These are phyloP conservation scores for Taenaris catops DNA, from an alignment of 2,888 invertebrate species.

Conservation along the genomic window DNA sequence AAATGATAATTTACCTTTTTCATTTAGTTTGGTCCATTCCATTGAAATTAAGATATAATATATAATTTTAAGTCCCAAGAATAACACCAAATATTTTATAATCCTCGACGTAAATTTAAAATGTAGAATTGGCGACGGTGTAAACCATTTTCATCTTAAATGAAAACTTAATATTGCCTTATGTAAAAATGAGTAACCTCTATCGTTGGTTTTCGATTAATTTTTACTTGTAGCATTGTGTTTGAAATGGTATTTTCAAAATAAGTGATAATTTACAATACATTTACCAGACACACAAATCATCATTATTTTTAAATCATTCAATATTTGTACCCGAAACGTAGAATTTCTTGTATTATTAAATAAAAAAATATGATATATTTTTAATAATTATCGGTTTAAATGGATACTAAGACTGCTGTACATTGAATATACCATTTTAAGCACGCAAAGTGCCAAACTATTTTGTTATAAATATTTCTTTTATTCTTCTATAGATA, in stretches of 20 bases:
- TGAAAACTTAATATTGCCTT: slow-evolving; percentile 36
- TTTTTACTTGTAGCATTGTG: slow-evolving; percentile 36
- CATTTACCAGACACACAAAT: no score
- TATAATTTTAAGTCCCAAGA: slow-evolving; percentile 61
- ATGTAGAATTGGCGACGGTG: slow-evolving; percentile 36
- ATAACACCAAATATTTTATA: slow-evolving; percentile 55
- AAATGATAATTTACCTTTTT: slow-evolving; percentile 25
- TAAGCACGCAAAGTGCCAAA: slow-evolving; percentile 45
- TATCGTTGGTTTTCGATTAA: slow-evolving; percentile 24
- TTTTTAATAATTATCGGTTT: slow-evolving; percentile 19
- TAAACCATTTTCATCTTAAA: slow-evolving; percentile 29
- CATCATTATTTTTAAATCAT: no score
- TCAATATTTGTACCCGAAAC: no score
- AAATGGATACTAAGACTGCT: slow-evolving; percentile 16
- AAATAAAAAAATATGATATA: slow-evolving; percentile 9
- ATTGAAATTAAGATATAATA: slow-evolving; percentile 40
- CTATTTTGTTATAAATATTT: slow-evolving; percentile 29
- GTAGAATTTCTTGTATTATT: no score
- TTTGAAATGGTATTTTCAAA: slow-evolving; percentile 35
- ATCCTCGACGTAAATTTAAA: slow-evolving; percentile 40
- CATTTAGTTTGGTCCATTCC: slow-evolving; percentile 36
- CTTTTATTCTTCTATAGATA: slow-evolving; percentile 35
- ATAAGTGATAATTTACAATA: no score
- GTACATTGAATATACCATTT: slow-evolving; percentile 34
- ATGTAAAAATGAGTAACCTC: slow-evolving; percentile 27